These are phyloP conservation scores for Enteromius anoplus DNA, from an alignment of 2,797 vertebrate genomes.

Conservation along the genomic window DNA sequence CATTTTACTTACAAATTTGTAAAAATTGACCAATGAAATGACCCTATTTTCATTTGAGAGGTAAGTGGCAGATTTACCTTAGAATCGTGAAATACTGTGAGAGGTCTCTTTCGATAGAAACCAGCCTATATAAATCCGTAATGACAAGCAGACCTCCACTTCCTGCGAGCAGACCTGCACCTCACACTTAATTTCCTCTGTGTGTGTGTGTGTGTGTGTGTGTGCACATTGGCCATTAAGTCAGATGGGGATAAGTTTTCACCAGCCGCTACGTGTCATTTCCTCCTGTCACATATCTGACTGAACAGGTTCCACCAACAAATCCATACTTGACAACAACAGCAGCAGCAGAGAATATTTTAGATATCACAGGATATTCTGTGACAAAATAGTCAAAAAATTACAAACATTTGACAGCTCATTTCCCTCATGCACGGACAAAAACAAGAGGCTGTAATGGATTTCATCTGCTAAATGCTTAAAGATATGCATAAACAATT, in stretches of 20 bases:
- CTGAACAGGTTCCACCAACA: slow-evolving; percentile 37
- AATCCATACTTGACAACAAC: slow-evolving; percentile 30
- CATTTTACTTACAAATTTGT: neutral
- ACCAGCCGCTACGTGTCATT: slow-evolving; percentile 64
- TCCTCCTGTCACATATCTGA: slow-evolving; percentile 57
- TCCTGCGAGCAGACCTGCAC: slow-evolving; percentile 65
- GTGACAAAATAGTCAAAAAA: slow-evolving; percentile 23
- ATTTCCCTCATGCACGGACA: slow-evolving; percentile 24
- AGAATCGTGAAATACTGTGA: neutral
- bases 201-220: slow-evolving; percentile 52
- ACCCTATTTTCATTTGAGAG: neutral
- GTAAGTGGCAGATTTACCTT: neutral
- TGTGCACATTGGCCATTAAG: slow-evolving; percentile 73
- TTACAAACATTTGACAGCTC: slow-evolving; percentile 22
- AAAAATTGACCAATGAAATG: neutral
- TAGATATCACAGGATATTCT: slow-evolving; percentile 22
- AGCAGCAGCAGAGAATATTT: slow-evolving; percentile 25
- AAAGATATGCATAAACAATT: too few relatives aligned
- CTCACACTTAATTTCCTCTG: slow-evolving; percentile 74
- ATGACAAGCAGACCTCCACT: slow-evolving; percentile 56
- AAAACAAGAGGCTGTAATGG: slow-evolving; percentile 9
- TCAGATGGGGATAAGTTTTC: slow-evolving; percentile 71
- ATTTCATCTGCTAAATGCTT: too few relatives aligned
- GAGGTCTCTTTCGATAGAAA: slow-evolving; percentile 8
- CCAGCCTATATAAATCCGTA: slow-evolving; percentile 32